A percentile compares a stretch with the other conserved stretches of the same genome.
These are phyloP conservation scores for Elanus axillaris DNA, from an alignment of 2,113 vertebrate genomes.

Conservation along the genomic window DNA sequence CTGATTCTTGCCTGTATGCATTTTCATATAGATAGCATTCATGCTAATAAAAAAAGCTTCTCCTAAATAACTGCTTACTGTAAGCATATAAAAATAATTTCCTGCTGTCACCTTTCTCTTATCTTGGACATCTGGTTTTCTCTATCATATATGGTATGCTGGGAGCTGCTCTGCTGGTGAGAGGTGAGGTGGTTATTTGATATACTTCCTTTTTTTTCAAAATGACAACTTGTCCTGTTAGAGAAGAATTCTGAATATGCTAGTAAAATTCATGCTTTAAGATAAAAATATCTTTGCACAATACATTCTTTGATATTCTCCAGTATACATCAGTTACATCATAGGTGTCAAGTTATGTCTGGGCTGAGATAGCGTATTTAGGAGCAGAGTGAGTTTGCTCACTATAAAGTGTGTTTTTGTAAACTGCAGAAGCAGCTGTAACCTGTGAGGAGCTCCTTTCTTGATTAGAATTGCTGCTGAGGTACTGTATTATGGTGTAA, in stretches of 20 bases:
- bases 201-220: neutral
- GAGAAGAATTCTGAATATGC: neutral
- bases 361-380: neutral
- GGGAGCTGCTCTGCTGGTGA: neutral
- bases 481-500: neutral
- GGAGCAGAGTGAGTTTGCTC: neutral
- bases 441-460: neutral
- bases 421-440: neutral
- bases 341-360: neutral
- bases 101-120: neutral
- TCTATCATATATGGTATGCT: neutral
- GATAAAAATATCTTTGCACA: neutral
- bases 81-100: neutral
- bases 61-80: neutral
- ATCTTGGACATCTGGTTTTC: neutral
- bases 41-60: neutral
- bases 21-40: neutral
- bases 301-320: neutral
- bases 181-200: neutral
- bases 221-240: neutral
- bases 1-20: neutral
- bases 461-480: neutral
- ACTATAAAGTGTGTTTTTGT: neutral
- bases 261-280: neutral
- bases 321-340: neutral